Conservation (phyloP, 2,888 invertebrate species). For the Eledone cirrhosa region DNA sequence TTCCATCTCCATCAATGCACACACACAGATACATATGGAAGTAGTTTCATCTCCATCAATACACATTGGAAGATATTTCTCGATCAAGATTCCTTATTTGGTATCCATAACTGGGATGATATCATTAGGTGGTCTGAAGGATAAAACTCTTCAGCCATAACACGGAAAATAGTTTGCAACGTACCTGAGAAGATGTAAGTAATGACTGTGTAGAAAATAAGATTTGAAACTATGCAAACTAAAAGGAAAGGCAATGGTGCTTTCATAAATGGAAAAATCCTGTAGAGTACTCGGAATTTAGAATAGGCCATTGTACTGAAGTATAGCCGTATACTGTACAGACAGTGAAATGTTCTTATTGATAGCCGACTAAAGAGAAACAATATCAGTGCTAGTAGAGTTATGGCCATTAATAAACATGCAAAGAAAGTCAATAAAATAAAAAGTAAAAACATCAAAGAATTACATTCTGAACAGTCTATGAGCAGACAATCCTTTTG, state of each 20-base stretch:
- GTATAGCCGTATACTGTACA: slow-evolving; percentile 53
- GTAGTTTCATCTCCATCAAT: too few species aligned
- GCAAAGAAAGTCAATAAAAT: slow-evolving; percentile 46
- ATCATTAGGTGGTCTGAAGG: slow-evolving; percentile 62
- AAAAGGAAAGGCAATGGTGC: slow-evolving; percentile 51
- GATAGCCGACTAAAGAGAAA: slow-evolving; percentile 38
- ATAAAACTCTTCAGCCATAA: slow-evolving; percentile 56
- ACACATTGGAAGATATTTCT: too few species aligned
- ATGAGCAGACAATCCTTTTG: slow-evolving; percentile 48
- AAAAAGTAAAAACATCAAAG: slow-evolving; percentile 37
- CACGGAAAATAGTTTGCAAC: slow-evolving; percentile 42
- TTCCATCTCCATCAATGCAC: too few species aligned
- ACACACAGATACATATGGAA: too few species aligned
- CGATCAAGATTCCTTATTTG: too few species aligned
- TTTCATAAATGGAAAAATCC: slow-evolving; percentile 40
- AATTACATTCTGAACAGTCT: slow-evolving; percentile 51
- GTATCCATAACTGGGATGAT: slow-evolving; percentile 31
- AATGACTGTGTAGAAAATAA: slow-evolving; percentile 37
- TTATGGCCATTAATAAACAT: slow-evolving; percentile 44
- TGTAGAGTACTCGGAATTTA: slow-evolving; percentile 24
- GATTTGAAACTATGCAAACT: slow-evolving; percentile 36
- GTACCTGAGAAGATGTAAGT: slow-evolving; percentile 39
- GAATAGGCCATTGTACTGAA: slow-evolving; percentile 24
- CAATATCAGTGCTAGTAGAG: slow-evolving; percentile 39
- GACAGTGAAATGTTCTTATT: slow-evolving; percentile 44